Percentiles rank a stretch among this genome's conserved stretches.
These are phyloP conservation scores for Pogonus chalceus DNA, from an alignment of 1,140 invertebrate species.

Conservation along the genomic window DNA sequence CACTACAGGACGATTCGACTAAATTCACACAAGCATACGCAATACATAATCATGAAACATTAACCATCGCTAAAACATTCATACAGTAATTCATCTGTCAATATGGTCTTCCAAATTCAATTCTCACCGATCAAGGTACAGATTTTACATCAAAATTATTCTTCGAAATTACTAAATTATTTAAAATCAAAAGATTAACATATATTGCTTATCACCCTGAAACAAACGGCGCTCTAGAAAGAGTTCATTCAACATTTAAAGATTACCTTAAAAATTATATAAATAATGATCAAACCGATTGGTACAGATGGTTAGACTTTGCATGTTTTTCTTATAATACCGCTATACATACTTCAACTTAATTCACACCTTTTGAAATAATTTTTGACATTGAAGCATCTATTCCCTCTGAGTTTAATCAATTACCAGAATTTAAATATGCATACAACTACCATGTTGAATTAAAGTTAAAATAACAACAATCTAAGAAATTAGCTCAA, in stretches of 20 bases:
- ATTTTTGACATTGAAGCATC: slow-evolving; percentile 19
- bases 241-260: slow-evolving; percentile 28
- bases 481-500: not conserved
- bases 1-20: slow-evolving; percentile 29
- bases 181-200: slow-evolving; percentile 20
- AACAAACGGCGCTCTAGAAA: slow-evolving; percentile 31
- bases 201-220: slow-evolving; percentile 22
- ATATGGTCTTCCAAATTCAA: slow-evolving; percentile 23
- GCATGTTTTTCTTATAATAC: slow-evolving; percentile 34
- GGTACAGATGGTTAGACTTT: slow-evolving; percentile 27
- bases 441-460: slow-evolving; percentile 19
- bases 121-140: slow-evolving; percentile 28
- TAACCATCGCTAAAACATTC: slow-evolving; percentile 22
- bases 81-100: slow-evolving; percentile 23
- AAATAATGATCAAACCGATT: slow-evolving; percentile 20
- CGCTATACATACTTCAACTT: slow-evolving; percentile 20
- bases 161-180: slow-evolving; percentile 21
- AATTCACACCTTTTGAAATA: slow-evolving; percentile 22
- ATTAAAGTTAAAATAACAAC: not conserved
- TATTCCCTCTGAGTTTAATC: slow-evolving; percentile 13
- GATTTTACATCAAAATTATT: slow-evolving; percentile 22
- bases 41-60: slow-evolving; percentile 20
- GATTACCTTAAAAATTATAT: slow-evolving; percentile 29
- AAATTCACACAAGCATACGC: slow-evolving; percentile 22
- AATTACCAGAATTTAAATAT: slow-evolving; percentile 12